Percentiles rank a stretch among this genome's conserved stretches.
phyloP scores from a whole-genome alignment of 2,888 invertebrate species.

The Xestia sexstrigata region DNA sequence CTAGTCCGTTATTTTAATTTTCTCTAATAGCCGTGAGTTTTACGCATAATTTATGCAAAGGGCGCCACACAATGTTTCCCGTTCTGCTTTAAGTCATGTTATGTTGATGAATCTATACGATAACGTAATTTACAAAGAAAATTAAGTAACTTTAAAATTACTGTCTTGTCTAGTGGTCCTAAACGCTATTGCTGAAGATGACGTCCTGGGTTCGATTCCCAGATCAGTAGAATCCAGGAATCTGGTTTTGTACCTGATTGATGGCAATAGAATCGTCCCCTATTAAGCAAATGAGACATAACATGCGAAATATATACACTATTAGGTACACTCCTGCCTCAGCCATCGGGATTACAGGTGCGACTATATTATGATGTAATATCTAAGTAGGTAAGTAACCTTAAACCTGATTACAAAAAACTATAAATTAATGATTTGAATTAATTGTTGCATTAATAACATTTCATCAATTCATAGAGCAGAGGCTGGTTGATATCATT shows the following conservation, averaged over 20 bases:
- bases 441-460: constrained; percentile 1
- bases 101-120: constrained; percentile 1
- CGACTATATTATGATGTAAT: not conserved
- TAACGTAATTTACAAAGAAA: constrained; percentile 14
- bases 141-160: not conserved
- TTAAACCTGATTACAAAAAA: constrained; percentile 2
- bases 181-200: not conserved
- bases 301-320: not conserved
- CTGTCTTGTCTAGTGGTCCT: not conserved
- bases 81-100: not conserved
- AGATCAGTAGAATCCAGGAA: not conserved
- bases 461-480: not conserved
- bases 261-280: not conserved
- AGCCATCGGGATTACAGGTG: not conserved
- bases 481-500: not conserved
- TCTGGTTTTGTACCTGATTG: not conserved
- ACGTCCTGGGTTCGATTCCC: not conserved
- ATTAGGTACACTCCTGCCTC: not conserved
- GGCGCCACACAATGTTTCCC: constrained; percentile 4
- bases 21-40: not conserved
- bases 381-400: not conserved
- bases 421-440: not conserved
- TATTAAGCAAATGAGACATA: not conserved
- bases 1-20: not conserved
- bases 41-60: constrained; percentile 30